Evolutionary conservation across 2,113 vertebrate species (phyloP), one percentile per base, ranked within the genome.

Genomic region (Sula dactylatra): DNA sequence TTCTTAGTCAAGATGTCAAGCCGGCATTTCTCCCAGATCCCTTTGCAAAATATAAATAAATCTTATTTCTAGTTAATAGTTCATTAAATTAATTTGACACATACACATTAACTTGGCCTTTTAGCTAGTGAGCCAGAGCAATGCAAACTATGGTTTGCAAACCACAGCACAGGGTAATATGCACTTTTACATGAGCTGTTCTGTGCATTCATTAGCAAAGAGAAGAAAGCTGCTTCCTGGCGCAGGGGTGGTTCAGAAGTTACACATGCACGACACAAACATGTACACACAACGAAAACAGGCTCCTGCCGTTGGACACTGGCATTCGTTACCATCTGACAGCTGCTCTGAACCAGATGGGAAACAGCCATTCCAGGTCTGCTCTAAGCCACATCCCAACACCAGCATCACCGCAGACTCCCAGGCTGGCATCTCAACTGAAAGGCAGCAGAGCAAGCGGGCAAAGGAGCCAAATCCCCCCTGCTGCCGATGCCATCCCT

Each of bases 311-410:
- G n/a, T 64, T 52, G 15, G n/a, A 36, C 65, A 21, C 45, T 96
- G 95, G 91, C 94, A 94, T 79, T 76, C 2, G 0, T 86, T 82
- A 55, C 82, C 56, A 58, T 71, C 83, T 72, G 83, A 88, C 96
- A 97, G 96, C 91, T 97, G 96, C 81, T 92, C 80, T 40, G 82
- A 95, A 92, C 88, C 95, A 94, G 94, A 97, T 97, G 96, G 97
- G 90, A 94, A 92, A 44, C 56, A 94, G 94, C 61, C 59, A 26
- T 78, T 95, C 86, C 83, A 92, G 80, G 59, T 84, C 83, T 94
- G 55, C 94, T 94, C 31, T 91, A 79, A 96, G 77, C 65, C 86
- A 89, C 91, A 82, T 93, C 95, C 76, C 82, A 88, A 86, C 85
- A 97, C 47, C 92, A 94, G 73, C 88, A 78, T 16, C 72, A 50